Conservation (phyloP, 2,113 vertebrate genomes). For the Megaleporinus macrocephalus region DNA sequence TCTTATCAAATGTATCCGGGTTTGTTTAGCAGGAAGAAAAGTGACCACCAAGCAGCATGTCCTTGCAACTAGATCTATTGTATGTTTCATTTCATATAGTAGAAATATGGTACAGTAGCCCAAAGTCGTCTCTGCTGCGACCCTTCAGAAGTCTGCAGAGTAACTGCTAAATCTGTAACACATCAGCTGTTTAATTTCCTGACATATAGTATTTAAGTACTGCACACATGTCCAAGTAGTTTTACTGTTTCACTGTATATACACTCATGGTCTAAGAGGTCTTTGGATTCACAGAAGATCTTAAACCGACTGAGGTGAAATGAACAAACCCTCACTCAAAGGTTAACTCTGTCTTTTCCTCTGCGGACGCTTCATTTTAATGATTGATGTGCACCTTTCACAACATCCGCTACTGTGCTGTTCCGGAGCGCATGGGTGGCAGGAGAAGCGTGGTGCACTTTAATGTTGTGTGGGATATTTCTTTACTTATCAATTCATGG, state of each 20-base stretch:
- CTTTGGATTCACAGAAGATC: not conserved
- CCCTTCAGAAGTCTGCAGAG: no score
- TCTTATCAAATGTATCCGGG: not conserved
- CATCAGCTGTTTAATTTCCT: no score
- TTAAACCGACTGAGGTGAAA: slow-evolving; percentile 27
- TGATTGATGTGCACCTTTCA: slow-evolving; percentile 68
- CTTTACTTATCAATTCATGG: not conserved
- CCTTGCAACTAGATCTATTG: not conserved
- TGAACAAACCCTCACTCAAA: slow-evolving; percentile 20
- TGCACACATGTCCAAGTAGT: no score
- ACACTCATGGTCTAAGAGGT: not conserved
- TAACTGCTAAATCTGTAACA: no score
- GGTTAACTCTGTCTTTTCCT: not conserved
- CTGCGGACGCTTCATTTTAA: slow-evolving; percentile 50
- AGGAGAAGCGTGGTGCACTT: not conserved
- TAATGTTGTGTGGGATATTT: no score
- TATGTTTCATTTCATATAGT: not conserved
- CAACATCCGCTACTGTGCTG: slow-evolving; percentile 58
- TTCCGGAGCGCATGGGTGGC: slow-evolving; percentile 18
- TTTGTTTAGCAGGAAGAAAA: not conserved
- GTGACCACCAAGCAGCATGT: not conserved
- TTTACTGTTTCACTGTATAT: no score
- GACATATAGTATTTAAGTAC: no score
- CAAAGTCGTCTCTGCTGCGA: no score
- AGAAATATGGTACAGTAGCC: no score